These are phyloP conservation scores for Drosophila meridionalis DNA, from an alignment of 2,888 invertebrate species.

Conservation along the genomic window DNA sequence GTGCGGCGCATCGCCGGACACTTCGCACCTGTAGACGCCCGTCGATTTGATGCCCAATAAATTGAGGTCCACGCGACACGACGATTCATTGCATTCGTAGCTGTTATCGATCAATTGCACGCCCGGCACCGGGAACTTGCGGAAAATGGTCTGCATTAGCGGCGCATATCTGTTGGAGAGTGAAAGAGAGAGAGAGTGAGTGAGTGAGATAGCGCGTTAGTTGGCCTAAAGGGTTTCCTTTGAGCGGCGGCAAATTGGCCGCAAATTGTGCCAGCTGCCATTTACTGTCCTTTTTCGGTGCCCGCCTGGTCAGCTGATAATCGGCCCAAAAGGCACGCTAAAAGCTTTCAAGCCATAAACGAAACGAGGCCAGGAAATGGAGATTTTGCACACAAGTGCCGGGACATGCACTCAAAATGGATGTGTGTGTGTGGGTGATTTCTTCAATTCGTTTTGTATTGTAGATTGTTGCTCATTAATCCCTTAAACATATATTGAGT, in stretches of 20 bases:
- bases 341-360: constrained; percentile 75
- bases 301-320: constrained; percentile 60
- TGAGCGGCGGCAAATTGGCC: constrained; percentile 57
- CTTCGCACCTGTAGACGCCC: constrained; percentile 87
- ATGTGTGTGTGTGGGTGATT: constrained; percentile 24
- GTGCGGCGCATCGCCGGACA: constrained; percentile 87
- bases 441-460: constrained; percentile 76
- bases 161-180: constrained; percentile 78
- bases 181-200: neutral
- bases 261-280: constrained; percentile 61
- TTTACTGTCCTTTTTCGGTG: constrained; percentile 40
- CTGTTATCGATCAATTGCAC: constrained; percentile 78
- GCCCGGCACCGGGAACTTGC: constrained; percentile 81
- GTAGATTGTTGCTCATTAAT: constrained; percentile 79
- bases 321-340: constrained; percentile 60
- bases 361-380: constrained; percentile 69
- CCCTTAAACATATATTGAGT: constrained; percentile 69
- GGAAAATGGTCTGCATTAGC: constrained; percentile 80
- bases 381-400: constrained; percentile 72
- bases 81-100: constrained; percentile 82
- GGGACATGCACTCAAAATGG: constrained; percentile 66
- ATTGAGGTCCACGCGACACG: constrained; percentile 82
- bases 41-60: constrained; percentile 81
- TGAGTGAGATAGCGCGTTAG: neutral
- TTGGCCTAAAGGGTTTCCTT: constrained; percentile 34